These are phyloP conservation scores for Lottia scabra DNA, from an alignment of 2,888 invertebrate species.

Conservation along the genomic window DNA sequence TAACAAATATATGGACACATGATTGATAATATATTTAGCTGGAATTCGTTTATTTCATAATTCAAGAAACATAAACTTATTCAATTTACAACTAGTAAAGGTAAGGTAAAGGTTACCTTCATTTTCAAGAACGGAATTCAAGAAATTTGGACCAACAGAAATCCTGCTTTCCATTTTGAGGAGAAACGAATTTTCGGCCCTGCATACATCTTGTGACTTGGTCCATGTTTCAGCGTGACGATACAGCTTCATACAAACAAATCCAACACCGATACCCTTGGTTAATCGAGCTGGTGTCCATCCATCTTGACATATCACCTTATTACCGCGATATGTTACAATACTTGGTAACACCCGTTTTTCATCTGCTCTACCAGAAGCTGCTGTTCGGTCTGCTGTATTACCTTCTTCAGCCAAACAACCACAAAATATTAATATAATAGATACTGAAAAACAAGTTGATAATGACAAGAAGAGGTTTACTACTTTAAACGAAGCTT, in stretches of 20 bases:
- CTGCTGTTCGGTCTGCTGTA: too few species aligned
- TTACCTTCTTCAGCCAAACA: too few species aligned
- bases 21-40: too few species aligned
- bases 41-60: too few species aligned
- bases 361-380: background rate
- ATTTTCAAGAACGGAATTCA: constrained; percentile 24
- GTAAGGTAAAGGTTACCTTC: too few species aligned
- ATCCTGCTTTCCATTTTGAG: constrained; percentile 42
- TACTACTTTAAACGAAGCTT: too few species aligned
- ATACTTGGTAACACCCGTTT: background rate
- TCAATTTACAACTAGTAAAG: constrained; percentile 5
- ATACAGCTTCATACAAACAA: constrained; percentile 41
- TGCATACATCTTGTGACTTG: constrained; percentile 38
- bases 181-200: constrained; percentile 41
- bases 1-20: too few species aligned
- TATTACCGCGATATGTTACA: background rate
- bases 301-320: constrained; percentile 14
- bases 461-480: too few species aligned
- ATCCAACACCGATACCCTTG: constrained; percentile 1
- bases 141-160: constrained; percentile 27
- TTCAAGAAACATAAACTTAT: too few species aligned
- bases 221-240: constrained; percentile 37
- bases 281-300: constrained; percentile 11
- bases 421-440: too few species aligned
- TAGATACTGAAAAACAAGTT: too few species aligned